These are phyloP conservation scores for Bombus polaris DNA, from an alignment of 1,140 invertebrate species.

Conservation along the genomic window DNA sequence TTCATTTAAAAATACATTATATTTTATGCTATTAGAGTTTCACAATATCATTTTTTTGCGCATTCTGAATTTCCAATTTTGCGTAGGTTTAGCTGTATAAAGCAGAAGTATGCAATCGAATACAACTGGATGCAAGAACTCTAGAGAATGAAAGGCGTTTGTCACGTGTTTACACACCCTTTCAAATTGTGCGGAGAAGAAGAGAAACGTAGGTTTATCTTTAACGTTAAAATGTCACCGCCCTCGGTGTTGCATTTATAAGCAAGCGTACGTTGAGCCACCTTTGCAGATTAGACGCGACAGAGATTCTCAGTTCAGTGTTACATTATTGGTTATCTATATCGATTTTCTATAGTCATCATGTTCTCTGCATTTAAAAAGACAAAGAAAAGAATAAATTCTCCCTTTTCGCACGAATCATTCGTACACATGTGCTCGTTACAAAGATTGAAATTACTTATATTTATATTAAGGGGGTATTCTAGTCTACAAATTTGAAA, in stretches of 20 bases:
- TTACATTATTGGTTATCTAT: conserved; percentile 5
- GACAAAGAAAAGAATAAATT: background rate
- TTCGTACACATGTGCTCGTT: background rate
- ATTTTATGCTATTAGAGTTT: background rate
- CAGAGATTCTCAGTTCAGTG: conserved; percentile 40
- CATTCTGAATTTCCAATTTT: background rate
- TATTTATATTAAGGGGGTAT: background rate
- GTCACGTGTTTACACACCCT: conserved; percentile 14
- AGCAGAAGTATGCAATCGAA: background rate
- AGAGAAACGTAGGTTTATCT: conserved; percentile 40
- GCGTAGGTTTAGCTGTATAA: background rate
- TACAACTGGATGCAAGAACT: conserved; percentile 13
- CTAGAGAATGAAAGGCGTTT: conserved; percentile 37
- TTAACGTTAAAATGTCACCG: conserved; percentile 49
- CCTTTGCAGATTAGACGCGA: conserved; percentile 32
- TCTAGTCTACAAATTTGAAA: too few relatives aligned
- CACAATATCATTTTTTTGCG: background rate
- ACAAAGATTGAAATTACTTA: background rate
- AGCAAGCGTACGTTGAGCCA: conserved; percentile 17
- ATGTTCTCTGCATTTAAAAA: background rate
- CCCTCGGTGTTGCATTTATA: conserved; percentile 48
- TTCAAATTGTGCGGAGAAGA: conserved; percentile 29
- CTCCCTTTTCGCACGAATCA: too few relatives aligned
- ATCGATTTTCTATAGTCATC: conserved; percentile 17
- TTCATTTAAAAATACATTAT: background rate